phyloP scores from a whole-genome alignment of 2,888 invertebrate genomes.

The Drosophila rellima region DNA sequence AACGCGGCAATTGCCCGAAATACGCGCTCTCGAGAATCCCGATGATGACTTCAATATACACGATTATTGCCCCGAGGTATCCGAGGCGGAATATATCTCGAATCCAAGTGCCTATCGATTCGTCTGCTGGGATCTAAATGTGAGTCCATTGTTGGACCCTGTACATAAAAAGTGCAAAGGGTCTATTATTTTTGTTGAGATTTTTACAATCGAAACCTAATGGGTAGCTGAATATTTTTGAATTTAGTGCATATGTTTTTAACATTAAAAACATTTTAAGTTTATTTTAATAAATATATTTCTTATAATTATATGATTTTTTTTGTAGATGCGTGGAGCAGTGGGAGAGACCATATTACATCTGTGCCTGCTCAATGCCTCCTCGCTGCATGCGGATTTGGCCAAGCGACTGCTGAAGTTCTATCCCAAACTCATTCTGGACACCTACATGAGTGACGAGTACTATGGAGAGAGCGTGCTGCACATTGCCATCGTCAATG shows the following conservation, averaged over 20 bases:
- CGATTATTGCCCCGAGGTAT: conserved; percentile 90
- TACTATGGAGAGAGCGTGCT: conserved; percentile 98
- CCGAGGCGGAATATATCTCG: conserved; percentile 88
- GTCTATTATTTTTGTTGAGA: too few relatives aligned
- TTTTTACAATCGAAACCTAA: too few relatives aligned
- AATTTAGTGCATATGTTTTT: too few relatives aligned
- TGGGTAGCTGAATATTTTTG: too few relatives aligned
- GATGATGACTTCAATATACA: conserved; percentile 94
- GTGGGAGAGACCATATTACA: conserved; percentile 98
- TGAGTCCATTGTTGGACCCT: too few relatives aligned
- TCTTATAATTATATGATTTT: too few relatives aligned
- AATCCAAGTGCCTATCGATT: conserved; percentile 92
- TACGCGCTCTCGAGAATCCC: conserved; percentile 93
- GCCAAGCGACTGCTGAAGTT: conserved; percentile 95
- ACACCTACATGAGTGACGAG: conserved; percentile 98
- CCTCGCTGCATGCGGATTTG: conserved; percentile 95
- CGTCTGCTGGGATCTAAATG: conserved; percentile 95
- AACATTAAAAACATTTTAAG: too few relatives aligned
- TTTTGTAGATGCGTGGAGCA: conserved; percentile 93
- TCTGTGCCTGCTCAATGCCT: conserved; percentile 95
- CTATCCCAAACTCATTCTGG: conserved; percentile 98
- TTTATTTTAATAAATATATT: too few relatives aligned
- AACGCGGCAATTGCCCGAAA: conserved; percentile 92
- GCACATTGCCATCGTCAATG: conserved; percentile 99
- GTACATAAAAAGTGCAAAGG: too few relatives aligned